Evolutionary conservation across 37 sponge, comb jelly and placozoan species (phyloP), one percentile per base, ranked within the genome.

Genomic region (Hormiphora californensis): DNA sequence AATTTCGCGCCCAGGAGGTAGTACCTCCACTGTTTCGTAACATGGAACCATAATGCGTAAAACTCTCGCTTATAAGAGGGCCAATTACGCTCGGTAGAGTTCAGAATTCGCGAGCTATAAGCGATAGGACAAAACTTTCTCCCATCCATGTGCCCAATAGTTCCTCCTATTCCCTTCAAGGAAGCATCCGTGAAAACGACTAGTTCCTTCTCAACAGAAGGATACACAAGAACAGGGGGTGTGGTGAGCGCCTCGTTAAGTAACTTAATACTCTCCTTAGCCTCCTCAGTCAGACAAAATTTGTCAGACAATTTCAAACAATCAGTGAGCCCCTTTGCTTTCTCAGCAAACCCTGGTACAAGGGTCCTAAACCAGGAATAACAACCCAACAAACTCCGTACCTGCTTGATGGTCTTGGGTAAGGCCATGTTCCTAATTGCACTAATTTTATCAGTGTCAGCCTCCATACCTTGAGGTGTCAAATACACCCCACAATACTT

Each of bases 151-250:
- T 73, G 81, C 43, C 81, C 89, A 27, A 92, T 88, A 1, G 89
- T 65, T 1, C 90, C 89, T 32, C 90, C 92, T 1, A 92, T 25
- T 19, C 89, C 89, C 39, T 59, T 40, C 31, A 46, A 54, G 63
- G 89, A 90, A 33, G 92, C 92, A 89, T 93, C 93, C n/a, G 90
- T 93, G 55, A 87, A 89, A 19, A 93, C 59, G 0, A 87, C 34
- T 25, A 91, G 88, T 39, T 85, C 32, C 7, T 9, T 21, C 37
- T 73, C 87, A 44, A 90, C 87, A 4, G 39, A 39, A 0, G 89
- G 91, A 31, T 87, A 92, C 27, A 91, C 33, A 5, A 92, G 41
- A 27, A 92, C 81, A 32, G 90, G 89, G 30, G 89, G 88, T 12
- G 62, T 32, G 0, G 39, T 54, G 11, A 92, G 88, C 0, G 88